Percentiles rank a stretch among this genome's conserved stretches.
Conservation (phyloP, 2,888 invertebrate genomes). For the Tupiocoris notatus region DNA sequence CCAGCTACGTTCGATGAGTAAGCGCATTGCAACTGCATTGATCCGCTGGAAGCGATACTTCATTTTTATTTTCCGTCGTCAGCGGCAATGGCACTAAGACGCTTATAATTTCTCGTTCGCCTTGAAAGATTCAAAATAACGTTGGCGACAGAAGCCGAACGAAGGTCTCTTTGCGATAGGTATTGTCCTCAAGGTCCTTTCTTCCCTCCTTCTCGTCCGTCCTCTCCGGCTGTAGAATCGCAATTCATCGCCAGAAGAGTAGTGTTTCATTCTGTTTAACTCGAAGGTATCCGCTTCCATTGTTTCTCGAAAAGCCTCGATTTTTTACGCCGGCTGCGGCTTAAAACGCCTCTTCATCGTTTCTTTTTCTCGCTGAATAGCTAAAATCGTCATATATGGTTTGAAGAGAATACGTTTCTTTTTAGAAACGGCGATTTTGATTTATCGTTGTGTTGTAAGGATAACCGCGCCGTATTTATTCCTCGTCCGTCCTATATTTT, state of each 20-base stretch:
- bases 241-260: not conserved
- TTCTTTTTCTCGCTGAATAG: not conserved
- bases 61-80: not conserved
- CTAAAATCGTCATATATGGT: no score
- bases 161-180: not conserved
- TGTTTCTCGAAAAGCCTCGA: not conserved
- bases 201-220: not conserved
- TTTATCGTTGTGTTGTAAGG: no score
- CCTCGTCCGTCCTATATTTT: no score
- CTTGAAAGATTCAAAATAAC: slow-evolving; percentile 30
- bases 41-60: not conserved
- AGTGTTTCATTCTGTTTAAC: not conserved
- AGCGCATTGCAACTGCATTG: not conserved
- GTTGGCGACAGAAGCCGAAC: not conserved
- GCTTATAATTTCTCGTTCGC: slow-evolving; percentile 8
- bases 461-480: no score
- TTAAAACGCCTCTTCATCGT: not conserved
- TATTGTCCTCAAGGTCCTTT: not conserved
- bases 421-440: no score
- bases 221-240: not conserved
- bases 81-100: not conserved
- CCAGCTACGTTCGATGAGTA: not conserved
- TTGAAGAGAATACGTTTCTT: no score
- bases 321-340: not conserved
- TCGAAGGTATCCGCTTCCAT: not conserved